These are phyloP conservation scores for Scaptomyza pallida DNA, from an alignment of 1,140 invertebrate genomes.

Conservation along the genomic window DNA sequence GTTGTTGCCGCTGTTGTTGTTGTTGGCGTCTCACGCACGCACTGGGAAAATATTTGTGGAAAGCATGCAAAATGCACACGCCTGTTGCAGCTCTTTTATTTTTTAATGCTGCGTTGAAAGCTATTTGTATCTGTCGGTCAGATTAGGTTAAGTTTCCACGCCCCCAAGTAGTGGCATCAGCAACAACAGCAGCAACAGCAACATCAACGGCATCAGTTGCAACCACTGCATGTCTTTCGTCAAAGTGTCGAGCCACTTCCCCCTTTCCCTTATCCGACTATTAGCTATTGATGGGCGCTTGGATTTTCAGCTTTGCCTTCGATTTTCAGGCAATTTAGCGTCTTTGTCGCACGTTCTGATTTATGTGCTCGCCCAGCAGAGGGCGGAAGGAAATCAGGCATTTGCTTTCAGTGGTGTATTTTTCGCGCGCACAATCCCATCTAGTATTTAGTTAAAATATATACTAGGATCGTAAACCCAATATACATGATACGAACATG, in stretches of 20 bases:
- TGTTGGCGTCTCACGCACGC: slow-evolving; percentile 46
- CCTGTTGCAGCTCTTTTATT: slow-evolving; percentile 66
- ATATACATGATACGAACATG: slow-evolving; percentile 9
- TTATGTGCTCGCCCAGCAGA: slow-evolving; percentile 43
- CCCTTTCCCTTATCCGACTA: slow-evolving; percentile 16
- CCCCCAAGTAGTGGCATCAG: background rate
- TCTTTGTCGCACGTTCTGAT: slow-evolving; percentile 68
- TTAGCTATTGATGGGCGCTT: slow-evolving; percentile 47
- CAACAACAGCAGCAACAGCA: too few species aligned
- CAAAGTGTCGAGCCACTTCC: slow-evolving; percentile 78
- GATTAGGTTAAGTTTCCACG: slow-evolving; percentile 71
- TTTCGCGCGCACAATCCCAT: slow-evolving; percentile 62
- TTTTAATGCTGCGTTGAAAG: slow-evolving; percentile 79
- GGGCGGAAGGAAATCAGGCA: background rate
- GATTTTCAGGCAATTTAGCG: slow-evolving; percentile 56
- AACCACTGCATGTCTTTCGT: slow-evolving; percentile 75
- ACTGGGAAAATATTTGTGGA: slow-evolving; percentile 74
- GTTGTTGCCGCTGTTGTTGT: slow-evolving; percentile 23
- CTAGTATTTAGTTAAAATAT: slow-evolving; percentile 68
- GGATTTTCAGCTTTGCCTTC: slow-evolving; percentile 19
- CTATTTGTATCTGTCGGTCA: slow-evolving; percentile 82
- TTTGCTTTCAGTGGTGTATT: slow-evolving; percentile 47
- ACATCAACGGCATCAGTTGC: slow-evolving; percentile 27
- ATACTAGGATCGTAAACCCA: slow-evolving; percentile 41
- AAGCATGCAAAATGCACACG: slow-evolving; percentile 74